A percentile compares a stretch with the other conserved stretches of the same genome.
Evolutionary conservation across 2,113 vertebrate genomes (phyloP).

Genomic region (Polyodon spathula): DNA sequence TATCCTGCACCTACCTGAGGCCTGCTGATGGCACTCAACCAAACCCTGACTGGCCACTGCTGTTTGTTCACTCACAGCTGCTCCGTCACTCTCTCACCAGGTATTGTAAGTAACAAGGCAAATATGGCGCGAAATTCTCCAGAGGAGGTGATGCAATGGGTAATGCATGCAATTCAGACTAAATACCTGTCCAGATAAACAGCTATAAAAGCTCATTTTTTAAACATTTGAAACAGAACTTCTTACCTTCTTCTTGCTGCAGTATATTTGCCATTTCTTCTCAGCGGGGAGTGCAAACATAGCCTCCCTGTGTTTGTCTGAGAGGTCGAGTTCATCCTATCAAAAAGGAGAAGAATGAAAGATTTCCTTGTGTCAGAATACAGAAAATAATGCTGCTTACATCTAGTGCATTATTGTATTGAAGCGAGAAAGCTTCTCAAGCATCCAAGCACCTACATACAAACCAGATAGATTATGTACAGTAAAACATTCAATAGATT

Average conservation of each 20-base stretch:
- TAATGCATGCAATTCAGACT: not conserved
- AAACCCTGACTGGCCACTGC: not conserved
- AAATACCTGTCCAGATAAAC: not conserved
- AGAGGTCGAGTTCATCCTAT: constrained; percentile 93
- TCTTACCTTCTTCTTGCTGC: constrained; percentile 94
- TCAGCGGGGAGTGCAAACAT: constrained; percentile 94
- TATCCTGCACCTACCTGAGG: constrained; percentile 3
- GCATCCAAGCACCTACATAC: too few relatives aligned
- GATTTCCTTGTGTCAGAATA: too few relatives aligned
- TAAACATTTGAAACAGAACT: not conserved
- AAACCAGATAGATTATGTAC: too few relatives aligned
- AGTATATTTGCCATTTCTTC: constrained; percentile 88
- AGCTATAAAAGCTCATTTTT: not conserved
- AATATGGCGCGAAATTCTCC: too few relatives aligned
- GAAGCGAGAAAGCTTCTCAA: too few relatives aligned
- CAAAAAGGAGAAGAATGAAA: not conserved
- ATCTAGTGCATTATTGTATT: too few relatives aligned
- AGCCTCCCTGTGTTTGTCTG: constrained; percentile 93
- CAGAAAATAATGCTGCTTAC: too few relatives aligned
- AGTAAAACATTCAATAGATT: too few relatives aligned
- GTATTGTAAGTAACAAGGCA: too few relatives aligned
- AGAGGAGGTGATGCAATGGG: not conserved
- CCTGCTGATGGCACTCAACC: not conserved
- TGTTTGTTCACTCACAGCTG: constrained; percentile 3
- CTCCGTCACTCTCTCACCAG: not conserved